phyloP scores from a whole-genome alignment of 2,797 vertebrate species.

The Botia kubotai region DNA sequence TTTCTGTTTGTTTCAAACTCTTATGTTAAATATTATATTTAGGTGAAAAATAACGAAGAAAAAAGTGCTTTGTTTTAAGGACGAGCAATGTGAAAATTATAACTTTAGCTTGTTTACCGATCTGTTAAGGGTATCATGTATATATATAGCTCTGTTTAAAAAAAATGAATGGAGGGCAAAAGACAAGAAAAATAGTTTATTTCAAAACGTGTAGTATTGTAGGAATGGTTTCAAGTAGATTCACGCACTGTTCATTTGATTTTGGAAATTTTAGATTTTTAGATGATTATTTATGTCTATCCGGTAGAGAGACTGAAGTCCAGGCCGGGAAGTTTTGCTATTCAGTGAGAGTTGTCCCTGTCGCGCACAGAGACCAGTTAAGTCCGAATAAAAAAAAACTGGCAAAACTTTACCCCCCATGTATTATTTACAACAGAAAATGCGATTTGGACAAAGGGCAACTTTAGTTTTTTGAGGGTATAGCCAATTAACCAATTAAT shows the following conservation, averaged over 20 bases:
- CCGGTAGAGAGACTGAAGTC: constrained; percentile 83
- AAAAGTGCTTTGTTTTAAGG: constrained; percentile 60
- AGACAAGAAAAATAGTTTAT: constrained; percentile 88
- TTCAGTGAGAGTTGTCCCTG: constrained; percentile 89
- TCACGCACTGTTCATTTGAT: constrained; percentile 92
- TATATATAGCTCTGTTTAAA: constrained; percentile 87
- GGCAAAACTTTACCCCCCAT: constrained; percentile 68
- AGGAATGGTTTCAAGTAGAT: constrained; percentile 95
- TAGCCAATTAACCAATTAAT: neutral
- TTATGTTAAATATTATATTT: constrained; percentile 48
- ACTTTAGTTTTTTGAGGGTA: neutral
- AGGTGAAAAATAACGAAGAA: constrained; percentile 31
- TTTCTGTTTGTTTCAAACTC: constrained; percentile 33
- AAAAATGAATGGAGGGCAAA: constrained; percentile 55
- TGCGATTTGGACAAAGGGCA: neutral
- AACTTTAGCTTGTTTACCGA: constrained; percentile 75
- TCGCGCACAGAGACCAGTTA: constrained; percentile 78
- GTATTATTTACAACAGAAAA: constrained; percentile 64
- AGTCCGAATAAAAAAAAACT: constrained; percentile 79
- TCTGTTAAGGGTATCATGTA: constrained; percentile 93
- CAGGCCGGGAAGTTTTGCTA: constrained; percentile 85
- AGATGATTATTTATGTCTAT: constrained; percentile 98
- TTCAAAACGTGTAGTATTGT: constrained; percentile 96
- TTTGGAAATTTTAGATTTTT: constrained; percentile 88
- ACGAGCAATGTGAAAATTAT: constrained; percentile 60